Percentiles rank a stretch among this genome's conserved stretches.
Conservation (phyloP, 1,140 invertebrate species). For the Drosophila sproati region DNA sequence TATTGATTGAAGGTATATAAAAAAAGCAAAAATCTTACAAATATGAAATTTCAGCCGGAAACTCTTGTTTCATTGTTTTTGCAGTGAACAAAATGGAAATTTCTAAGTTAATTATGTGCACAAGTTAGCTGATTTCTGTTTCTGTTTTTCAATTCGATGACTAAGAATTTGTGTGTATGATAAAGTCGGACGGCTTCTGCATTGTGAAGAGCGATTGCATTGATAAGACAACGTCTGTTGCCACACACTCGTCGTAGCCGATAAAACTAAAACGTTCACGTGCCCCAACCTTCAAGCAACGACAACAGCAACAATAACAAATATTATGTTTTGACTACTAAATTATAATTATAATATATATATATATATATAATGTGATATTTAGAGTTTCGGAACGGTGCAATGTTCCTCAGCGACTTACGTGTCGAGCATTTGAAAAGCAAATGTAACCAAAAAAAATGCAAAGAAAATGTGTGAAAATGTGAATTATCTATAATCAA, state of each 20-base stretch:
- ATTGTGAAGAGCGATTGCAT: constrained; percentile 24
- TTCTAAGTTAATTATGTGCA: not conserved
- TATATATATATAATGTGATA: not conserved
- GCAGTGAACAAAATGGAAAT: not conserved
- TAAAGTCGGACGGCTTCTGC: constrained; percentile 24
- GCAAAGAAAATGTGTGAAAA: constrained; percentile 17
- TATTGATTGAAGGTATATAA: too few relatives aligned
- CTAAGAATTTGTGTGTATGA: not conserved
- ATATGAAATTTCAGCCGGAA: too few relatives aligned
- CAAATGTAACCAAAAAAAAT: not conserved
- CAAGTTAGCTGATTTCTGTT: constrained; percentile 2
- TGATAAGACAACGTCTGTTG: constrained; percentile 35
- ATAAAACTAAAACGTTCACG: constrained; percentile 42
- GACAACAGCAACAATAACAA: constrained; percentile 11
- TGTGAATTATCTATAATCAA: constrained; percentile 18
- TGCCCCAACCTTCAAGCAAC: not conserved
- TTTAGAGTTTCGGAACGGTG: constrained; percentile 38
- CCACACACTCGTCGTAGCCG: constrained; percentile 40
- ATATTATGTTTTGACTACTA: constrained; percentile 8
- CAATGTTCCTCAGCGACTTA: constrained; percentile 42
- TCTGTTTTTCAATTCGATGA: constrained; percentile 5
- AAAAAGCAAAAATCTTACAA: too few relatives aligned
- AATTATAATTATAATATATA: constrained; percentile 15
- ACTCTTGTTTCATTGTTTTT: not conserved
- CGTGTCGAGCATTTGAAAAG: constrained; percentile 6